phyloP scores from a whole-genome alignment of 2,113 vertebrate species.

The Holacanthus passer region DNA sequence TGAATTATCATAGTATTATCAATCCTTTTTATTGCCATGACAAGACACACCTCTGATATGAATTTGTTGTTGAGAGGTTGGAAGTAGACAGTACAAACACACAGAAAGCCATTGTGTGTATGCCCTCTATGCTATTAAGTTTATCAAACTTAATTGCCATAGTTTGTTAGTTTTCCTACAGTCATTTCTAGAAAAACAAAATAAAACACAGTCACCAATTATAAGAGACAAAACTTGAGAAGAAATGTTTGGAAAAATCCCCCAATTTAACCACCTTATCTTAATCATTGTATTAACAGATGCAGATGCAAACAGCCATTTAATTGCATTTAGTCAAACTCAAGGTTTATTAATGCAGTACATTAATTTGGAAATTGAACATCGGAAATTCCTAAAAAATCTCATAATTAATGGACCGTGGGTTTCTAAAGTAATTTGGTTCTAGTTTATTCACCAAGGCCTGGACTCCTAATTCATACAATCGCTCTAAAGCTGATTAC shows the following conservation, averaged over 20 bases:
- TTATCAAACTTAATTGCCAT: not conserved
- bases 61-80: not conserved
- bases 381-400: slow-evolving; percentile 24
- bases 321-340: not conserved
- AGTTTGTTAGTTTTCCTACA: not conserved
- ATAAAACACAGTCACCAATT: too few relatives aligned
- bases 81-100: not conserved
- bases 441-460: not conserved
- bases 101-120: not conserved
- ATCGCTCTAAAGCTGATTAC: slow-evolving; percentile 8
- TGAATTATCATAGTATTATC: not conserved
- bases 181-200: not conserved
- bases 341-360: slow-evolving; percentile 3
- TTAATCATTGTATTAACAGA: slow-evolving; percentile 7
- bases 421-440: not conserved
- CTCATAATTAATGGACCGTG: not conserved
- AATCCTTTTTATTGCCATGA: not conserved
- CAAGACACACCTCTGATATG: slow-evolving; percentile 8
- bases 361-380: slow-evolving; percentile 21
- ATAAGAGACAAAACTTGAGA: not conserved
- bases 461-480: not conserved
- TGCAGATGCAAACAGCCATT: not conserved
- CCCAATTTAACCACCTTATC: not conserved
- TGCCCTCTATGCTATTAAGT: not conserved
- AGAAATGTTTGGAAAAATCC: not conserved